These are phyloP conservation scores for Thalassarche chlororhynchos DNA, from an alignment of 2,113 vertebrate genomes.

Conservation along the genomic window DNA sequence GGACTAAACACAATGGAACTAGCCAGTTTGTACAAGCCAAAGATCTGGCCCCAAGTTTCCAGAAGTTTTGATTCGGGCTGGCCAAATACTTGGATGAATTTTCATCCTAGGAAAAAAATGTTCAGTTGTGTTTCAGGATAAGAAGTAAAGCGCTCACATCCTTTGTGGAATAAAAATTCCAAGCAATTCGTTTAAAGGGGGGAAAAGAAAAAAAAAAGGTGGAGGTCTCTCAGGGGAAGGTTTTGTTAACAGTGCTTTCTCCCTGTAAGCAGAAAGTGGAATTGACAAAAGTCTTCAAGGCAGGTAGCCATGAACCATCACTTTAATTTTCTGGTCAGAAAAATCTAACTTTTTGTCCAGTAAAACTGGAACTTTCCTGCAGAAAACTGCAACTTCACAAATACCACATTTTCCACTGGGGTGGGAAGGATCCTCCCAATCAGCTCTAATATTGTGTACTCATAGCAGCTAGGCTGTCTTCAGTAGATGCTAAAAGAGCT, in stretches of 20 bases:
- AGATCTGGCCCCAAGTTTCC: conserved; percentile 54
- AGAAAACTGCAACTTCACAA: conserved; percentile 41
- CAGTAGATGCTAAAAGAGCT: background rate
- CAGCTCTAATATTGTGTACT: background rate
- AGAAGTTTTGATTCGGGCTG: conserved; percentile 23
- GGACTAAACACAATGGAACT: conserved; percentile 50
- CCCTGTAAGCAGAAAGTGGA: background rate
- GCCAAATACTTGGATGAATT: conserved; percentile 35
- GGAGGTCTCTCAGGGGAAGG: background rate
- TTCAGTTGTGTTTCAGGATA: background rate
- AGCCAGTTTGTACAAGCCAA: conserved; percentile 45
- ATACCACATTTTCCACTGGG: conserved; percentile 33
- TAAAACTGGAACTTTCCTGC: conserved; percentile 23
- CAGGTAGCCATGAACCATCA: conserved; percentile 4
- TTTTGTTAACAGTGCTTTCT: background rate
- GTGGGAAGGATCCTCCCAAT: conserved; percentile 1
- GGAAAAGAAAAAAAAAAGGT: accelerated
- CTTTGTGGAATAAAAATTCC: background rate
- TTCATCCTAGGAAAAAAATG: background rate
- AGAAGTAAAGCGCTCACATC: background rate
- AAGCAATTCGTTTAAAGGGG: background rate
- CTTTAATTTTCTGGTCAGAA: background rate
- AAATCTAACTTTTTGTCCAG: background rate
- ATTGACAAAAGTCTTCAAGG: background rate
- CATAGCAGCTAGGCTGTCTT: too few relatives aligned